Percentiles rank a stretch among this genome's conserved stretches.
phyloP scores from a whole-genome alignment of 1,140 invertebrate species.

The Philopotamus ludificatus region DNA sequence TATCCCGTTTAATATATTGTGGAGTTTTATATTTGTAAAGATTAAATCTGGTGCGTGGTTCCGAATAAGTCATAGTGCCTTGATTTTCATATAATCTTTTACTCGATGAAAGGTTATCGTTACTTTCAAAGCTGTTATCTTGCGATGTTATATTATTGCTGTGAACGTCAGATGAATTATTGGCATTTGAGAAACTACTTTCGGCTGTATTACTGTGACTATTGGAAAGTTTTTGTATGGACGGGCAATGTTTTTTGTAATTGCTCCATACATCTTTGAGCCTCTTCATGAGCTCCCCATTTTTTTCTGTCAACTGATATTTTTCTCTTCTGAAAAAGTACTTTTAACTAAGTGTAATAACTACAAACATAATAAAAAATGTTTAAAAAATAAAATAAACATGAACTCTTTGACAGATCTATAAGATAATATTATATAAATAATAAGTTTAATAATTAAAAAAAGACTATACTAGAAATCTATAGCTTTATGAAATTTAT shows the following conservation, averaged over 20 bases:
- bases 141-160: neutral
- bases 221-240: constrained; percentile 47
- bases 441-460: too few species aligned
- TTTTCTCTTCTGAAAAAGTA: constrained; percentile 56
- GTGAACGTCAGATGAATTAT: neutral
- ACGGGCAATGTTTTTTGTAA: constrained; percentile 58
- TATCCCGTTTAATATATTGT: too few species aligned
- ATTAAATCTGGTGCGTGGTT: too few species aligned
- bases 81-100: neutral
- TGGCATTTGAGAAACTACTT: constrained; percentile 45
- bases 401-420: too few species aligned
- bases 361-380: too few species aligned
- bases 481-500: too few species aligned
- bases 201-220: constrained; percentile 51
- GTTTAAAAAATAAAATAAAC: too few species aligned
- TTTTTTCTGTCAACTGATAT: constrained; percentile 57
- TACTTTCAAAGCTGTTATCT: neutral
- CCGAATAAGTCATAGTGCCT: neutral
- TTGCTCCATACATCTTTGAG: constrained; percentile 59
- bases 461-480: too few species aligned
- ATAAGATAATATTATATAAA: too few species aligned
- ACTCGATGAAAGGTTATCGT: neutral
- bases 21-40: too few species aligned
- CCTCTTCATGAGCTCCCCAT: constrained; percentile 60
- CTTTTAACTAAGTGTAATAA: too few species aligned